phyloP scores from a whole-genome alignment of 1,140 invertebrate genomes.

The Camponotus floridanus region DNA sequence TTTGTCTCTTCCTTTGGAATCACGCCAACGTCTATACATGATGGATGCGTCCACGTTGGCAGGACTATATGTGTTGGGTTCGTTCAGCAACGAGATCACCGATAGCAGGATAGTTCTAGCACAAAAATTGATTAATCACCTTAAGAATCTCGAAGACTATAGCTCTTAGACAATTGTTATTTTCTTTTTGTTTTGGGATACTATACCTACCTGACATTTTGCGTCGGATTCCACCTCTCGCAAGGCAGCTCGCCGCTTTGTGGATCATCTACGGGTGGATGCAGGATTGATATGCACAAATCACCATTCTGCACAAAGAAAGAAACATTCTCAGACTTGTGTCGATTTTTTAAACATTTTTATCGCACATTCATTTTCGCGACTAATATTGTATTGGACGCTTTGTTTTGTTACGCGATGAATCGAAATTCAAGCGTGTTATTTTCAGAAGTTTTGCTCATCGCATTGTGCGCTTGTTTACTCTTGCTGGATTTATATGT shows the following conservation, averaged over 20 bases:
- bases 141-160: background rate
- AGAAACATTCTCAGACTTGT: background rate
- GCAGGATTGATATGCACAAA: conserved; percentile 99
- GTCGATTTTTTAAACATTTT: background rate
- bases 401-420: conserved; percentile 3
- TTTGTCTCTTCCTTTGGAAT: conserved; percentile 99
- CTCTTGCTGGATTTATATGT: background rate
- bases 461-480: background rate
- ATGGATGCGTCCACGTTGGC: conserved; percentile 99
- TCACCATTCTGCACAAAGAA: conserved; percentile 95
- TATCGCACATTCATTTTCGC: background rate
- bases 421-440: background rate
- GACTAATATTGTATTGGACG: background rate
- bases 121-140: conserved; percentile 40
- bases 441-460: conserved; percentile 28
- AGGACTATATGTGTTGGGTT: conserved; percentile 99
- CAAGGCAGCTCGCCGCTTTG: conserved; percentile 99
- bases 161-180: background rate
- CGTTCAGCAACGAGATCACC: conserved; percentile 99
- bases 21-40: conserved; percentile 99
- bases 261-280: conserved; percentile 99
- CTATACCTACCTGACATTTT: conserved; percentile 94
- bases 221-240: conserved; percentile 99
- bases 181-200: background rate
- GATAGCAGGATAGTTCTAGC: conserved; percentile 97